These are phyloP conservation scores for Toxonevra muliebris DNA, from an alignment of 2,888 invertebrate genomes.

Conservation along the genomic window DNA sequence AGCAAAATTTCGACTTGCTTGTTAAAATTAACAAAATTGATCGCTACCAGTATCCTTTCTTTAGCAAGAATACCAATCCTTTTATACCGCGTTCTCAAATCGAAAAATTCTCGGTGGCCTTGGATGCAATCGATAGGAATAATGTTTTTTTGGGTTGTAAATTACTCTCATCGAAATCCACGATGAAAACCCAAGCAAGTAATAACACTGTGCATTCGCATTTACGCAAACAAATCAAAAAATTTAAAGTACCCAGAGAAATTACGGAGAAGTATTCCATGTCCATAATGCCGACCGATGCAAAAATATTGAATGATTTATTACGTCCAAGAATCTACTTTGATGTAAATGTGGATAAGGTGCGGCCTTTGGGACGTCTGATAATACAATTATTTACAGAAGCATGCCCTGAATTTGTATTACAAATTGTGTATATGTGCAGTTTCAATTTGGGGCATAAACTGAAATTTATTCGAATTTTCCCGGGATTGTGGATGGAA, in stretches of 20 bases:
- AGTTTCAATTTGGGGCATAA: conserved; percentile 36
- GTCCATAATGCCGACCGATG: conserved; percentile 35
- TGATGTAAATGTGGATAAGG: conserved; percentile 47
- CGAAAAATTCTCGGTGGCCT: conserved; percentile 8
- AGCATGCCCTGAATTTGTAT: conserved; percentile 55
- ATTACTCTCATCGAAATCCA: conserved; percentile 44
- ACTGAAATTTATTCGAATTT: conserved; percentile 50
- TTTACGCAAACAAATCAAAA: conserved; percentile 10
- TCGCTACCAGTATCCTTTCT: conserved; percentile 26
- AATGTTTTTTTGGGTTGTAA: conserved; percentile 47
- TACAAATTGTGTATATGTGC: conserved; percentile 53
- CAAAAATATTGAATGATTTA: conserved; percentile 31
- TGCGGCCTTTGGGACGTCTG: conserved; percentile 50
- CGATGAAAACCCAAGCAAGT: conserved; percentile 30
- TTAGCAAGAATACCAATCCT: conserved; percentile 25
- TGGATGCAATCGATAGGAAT: conserved; percentile 30
- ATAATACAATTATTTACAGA: conserved; percentile 54
- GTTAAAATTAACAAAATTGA: conserved; percentile 35
- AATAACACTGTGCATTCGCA: neutral
- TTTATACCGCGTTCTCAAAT: conserved; percentile 14
- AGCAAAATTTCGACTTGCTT: conserved; percentile 32
- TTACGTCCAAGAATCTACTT: conserved; percentile 56
- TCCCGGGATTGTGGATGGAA: conserved; percentile 55
- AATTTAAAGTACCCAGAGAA: conserved; percentile 11
- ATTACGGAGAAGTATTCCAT: conserved; percentile 32